Evolutionary conservation across 2,888 invertebrate genomes (phyloP), one percentile per base, ranked within the genome.

Genomic region (Rhamnusium bicolor): DNA sequence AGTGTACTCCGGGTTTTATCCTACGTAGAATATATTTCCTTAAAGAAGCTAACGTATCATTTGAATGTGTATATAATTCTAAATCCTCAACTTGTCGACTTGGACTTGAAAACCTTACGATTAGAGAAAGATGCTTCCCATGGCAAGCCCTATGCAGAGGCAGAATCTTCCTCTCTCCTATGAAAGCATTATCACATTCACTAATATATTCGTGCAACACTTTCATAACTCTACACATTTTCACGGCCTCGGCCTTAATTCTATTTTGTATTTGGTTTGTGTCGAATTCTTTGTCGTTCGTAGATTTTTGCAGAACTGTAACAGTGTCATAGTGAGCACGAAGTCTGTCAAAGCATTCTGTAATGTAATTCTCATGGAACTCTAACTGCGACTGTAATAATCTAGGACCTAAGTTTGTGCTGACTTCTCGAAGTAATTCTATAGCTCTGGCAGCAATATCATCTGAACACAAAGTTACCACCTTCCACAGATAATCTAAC

Each of bases 181-280:
- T 92, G 89, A 94, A 96, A 78, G 93, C 93, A 82, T 93, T 93
- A 90, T 98, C 98, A 90, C 98, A 98, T 89, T 98, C 98, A 83
- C 94, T 95, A 76, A 98, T 93, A 87, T 98, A 98, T 89, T 98
- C 98, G 87, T 96, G 95, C 84, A 98, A 91, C 84, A 98, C 97
- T 89, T 96, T 95, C 88, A 98, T 92, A 69, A 98, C 95, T 80
- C 98, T 93, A 88, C 96, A 96, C 94, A 98, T 96, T 88, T 95
- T 93, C 73, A 94, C 92, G 5, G 94, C 94, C 87, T 95, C 95
- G 71, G 91, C 89, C 81, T 90, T 88, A 69, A 93, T 90, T 76
- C 91, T 88, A 76, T 84, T 86, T 76, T 88, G 88, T 24, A 87
- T 83, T 83, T 89, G 87, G 72, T 88, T 87, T 58, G 86, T 84